Evolutionary conservation across 2,797 vertebrate species (phyloP), one percentile per base, ranked within the genome.

Genomic region (Danio aesculapii): DNA sequence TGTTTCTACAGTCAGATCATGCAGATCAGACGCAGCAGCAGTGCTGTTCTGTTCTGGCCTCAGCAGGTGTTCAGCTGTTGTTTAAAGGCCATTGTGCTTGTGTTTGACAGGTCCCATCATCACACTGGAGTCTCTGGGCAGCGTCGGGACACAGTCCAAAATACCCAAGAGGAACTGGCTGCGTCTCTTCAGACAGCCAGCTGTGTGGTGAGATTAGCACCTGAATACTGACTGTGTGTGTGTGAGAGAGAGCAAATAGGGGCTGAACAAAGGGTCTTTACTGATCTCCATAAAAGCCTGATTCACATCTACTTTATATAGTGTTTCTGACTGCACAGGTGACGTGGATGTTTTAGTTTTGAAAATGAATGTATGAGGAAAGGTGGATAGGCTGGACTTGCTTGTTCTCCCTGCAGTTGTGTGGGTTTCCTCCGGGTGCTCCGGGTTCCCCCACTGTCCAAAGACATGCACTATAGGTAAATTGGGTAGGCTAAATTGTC

Each of bases 141-240:
- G 90, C 50, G 84, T 93, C 49, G 93, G 94, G 72, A 87, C 92
- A 0, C 85, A 95, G 82, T 90, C 96, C 83, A 95, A 93, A 88
- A 90, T 95, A 84, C 91, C 91, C 84, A 96, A 93, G 86, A 94
- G 96, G 81, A 96, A 96, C 75, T 98, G 97, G 97, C 92, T 94
- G 83, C 94, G 93, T 79, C 94, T 99, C 68, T 95, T 99, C 70
- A 94, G 90, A 90, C 97, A 97, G 85, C 93, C 96, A 8, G 92
- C 97, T 0, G 95, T 99, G 71, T 98, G 97, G 97, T 99, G 91
- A 94, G 97, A 90, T 94, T 89, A 91, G 90, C 79, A 70, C 41
- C 50, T 72, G 70, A 71, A 76, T 47, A 21, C 8, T 82, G 55
- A 9, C 39, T 41, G 55, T 67, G 30, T 49, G 46, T 50, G 17